Evolutionary conservation across 2,888 invertebrate genomes (phyloP), one percentile per base, ranked within the genome.

Genomic region (Plagodis dolabraria): DNA sequence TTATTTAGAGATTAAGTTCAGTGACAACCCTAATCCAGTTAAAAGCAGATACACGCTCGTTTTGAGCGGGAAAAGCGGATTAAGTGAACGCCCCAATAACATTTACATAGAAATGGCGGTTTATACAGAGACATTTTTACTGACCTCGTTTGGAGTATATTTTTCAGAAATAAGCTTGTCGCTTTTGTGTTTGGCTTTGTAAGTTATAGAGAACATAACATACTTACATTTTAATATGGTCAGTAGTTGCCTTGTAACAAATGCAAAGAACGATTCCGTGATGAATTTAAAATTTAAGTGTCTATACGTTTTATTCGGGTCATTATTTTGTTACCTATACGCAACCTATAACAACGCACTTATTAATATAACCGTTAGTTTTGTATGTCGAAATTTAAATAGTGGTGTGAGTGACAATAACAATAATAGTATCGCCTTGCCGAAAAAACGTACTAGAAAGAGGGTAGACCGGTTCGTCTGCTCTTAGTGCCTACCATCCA

Each of bases 21-120:
- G 80, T 71, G 79, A 70, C 87, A 86, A 54, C 89, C 90, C 89
- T 91, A 86, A 87, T 86, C 87, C 80, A 64, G 84, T 82, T 83
- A 79, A 83, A 86, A 82, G 82, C 82, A 83, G 87, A 85, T 75
- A 77, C 87, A 87, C 75, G 87, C 80, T 79, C 81, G 88, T 85
- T 85, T 71, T 79, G 74, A 79, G 81, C 82, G 80, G 83, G 76
- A 82, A 83, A 68, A 82, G 83, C 84, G 89, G 90, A 89, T 90
- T 89, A 90, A 89, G 83, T 83, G 83, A 80, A 87, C 82, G 83
- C 81, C 79, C 77, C 86, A 83, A 89, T 90, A 89, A 87, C 85
- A 90, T 91, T 91, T 81, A 85, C 91, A 91, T 91, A 89, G 83
- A 86, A 89, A 91, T 86, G 83, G 87, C 72, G 74, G 75, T 80